Evolutionary conservation across 2,113 vertebrate species (phyloP).

Genomic region (Psammodynastes pulverulentus): DNA sequence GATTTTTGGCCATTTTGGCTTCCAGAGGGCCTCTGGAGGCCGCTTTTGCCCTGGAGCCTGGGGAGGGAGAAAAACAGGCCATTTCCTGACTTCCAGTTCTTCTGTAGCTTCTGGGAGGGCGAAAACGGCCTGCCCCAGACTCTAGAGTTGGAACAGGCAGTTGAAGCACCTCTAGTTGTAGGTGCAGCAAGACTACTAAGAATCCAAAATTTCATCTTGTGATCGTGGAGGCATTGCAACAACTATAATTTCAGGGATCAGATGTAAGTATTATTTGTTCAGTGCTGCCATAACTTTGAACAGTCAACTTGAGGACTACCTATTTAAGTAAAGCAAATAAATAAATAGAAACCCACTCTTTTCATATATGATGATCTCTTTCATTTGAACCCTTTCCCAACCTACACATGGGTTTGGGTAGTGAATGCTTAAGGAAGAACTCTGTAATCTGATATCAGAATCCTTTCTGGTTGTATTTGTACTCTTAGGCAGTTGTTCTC

Average conservation of each 20-base stretch:
- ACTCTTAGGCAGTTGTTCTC: constrained; percentile 31
- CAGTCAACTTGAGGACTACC: not conserved
- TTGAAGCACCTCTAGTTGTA: not conserved
- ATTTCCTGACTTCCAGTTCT: too few species aligned
- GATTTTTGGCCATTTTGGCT: too few species aligned
- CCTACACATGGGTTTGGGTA: constrained; percentile 25
- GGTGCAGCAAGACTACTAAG: not conserved
- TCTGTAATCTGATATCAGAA: constrained; percentile 36
- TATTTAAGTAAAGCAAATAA: not conserved
- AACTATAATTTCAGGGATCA: not conserved
- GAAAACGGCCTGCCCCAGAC: too few species aligned
- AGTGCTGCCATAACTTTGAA: not conserved
- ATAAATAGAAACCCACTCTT: not conserved
- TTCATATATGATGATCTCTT: constrained; percentile 26
- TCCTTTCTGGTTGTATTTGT: constrained; percentile 46
- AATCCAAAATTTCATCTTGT: not conserved
- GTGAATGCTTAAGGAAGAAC: constrained; percentile 30
- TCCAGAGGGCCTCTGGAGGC: too few species aligned
- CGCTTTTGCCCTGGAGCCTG: too few species aligned
- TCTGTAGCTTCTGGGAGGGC: too few species aligned
- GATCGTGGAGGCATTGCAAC: not conserved
- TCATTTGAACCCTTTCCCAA: constrained; percentile 6
- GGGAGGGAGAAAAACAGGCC: too few species aligned
- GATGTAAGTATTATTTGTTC: not conserved
- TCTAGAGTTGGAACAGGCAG: not conserved